These are phyloP conservation scores for Augiades crinisus DNA, from an alignment of 2,888 invertebrate genomes.

Conservation along the genomic window DNA sequence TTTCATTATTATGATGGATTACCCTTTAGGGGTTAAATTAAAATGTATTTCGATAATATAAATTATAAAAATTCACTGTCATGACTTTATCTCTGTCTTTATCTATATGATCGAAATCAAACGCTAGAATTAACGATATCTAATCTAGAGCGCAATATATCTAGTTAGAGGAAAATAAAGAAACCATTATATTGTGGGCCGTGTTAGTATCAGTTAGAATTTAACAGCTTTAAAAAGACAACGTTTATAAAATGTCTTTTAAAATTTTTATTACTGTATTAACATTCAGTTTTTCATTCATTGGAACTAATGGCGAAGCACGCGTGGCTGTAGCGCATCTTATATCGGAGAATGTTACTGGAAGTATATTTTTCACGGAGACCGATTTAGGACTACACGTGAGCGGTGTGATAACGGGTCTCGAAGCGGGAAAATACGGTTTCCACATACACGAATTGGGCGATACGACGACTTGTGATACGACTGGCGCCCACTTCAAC, in stretches of 20 bases:
- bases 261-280: not conserved
- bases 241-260: not conserved
- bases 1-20: no score
- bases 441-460: slow-evolving; percentile 84
- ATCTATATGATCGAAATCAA: no score
- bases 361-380: slow-evolving; percentile 69
- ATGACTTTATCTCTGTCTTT: no score
- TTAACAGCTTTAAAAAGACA: not conserved
- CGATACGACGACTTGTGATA: slow-evolving; percentile 74
- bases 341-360: slow-evolving; percentile 41
- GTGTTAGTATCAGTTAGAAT: not conserved
- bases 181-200: not conserved
- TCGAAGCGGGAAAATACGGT: slow-evolving; percentile 79
- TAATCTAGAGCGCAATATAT: no score
- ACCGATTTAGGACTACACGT: slow-evolving; percentile 66
- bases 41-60: no score
- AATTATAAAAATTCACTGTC: no score
- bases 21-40: no score
- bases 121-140: no score
- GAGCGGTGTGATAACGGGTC: slow-evolving; percentile 73
- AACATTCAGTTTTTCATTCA: not conserved
- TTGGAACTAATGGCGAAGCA: slow-evolving; percentile 11
- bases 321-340: slow-evolving; percentile 54
- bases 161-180: no score
- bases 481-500: slow-evolving; percentile 85